Conservation (phyloP, 2,113 vertebrate species). For the Pycnonotus jocosus region DNA sequence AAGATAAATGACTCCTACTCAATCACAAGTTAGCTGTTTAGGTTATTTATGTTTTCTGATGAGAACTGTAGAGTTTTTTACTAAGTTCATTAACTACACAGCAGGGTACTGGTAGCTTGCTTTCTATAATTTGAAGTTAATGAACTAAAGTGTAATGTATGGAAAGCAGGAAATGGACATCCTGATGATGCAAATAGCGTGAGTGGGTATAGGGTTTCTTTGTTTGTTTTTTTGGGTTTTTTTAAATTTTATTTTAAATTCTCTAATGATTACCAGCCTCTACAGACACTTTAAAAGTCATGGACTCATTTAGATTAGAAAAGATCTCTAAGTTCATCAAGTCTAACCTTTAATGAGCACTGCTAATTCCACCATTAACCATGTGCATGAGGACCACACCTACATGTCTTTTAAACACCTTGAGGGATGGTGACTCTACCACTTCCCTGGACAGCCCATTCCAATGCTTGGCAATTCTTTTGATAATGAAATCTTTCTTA, state of each 20-base stretch:
- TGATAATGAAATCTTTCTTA: not conserved
- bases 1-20: not conserved
- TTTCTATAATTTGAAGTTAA: constrained; percentile 30
- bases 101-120: not conserved
- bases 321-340: not conserved
- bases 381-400: not conserved
- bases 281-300: not conserved
- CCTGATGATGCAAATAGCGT: not conserved
- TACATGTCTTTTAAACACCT: not conserved
- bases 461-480: not conserved
- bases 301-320: not conserved
- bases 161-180: not conserved
- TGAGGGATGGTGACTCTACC: not conserved
- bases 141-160: not conserved
- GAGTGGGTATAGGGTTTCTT: too few species aligned
- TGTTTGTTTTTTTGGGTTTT: not conserved
- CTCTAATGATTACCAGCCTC: not conserved
- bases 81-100: not conserved
- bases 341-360: too few species aligned
- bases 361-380: not conserved
- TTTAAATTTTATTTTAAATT: not conserved
- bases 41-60: not conserved
- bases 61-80: not conserved
- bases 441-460: not conserved
- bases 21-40: not conserved